Conservation (phyloP, 2,797 vertebrate species). For the Tolypeutes matacus region DNA sequence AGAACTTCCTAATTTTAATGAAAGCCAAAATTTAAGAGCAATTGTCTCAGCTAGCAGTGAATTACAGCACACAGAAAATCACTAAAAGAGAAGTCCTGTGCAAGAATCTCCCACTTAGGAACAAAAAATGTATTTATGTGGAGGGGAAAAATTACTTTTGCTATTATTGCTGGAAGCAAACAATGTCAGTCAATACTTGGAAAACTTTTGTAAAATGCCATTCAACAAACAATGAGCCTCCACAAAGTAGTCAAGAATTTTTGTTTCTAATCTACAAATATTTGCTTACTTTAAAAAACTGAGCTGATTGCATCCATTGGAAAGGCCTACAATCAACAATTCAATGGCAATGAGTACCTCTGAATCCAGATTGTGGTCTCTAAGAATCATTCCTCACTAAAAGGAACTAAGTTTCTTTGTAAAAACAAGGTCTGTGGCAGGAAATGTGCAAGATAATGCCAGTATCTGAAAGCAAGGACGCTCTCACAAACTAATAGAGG, state of each 20-base stretch:
- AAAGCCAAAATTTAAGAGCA: conserved; percentile 76
- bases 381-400: conserved; percentile 37
- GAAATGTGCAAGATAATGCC: neutral
- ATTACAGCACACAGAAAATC: conserved; percentile 76
- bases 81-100: conserved; percentile 63
- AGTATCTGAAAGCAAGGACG: neutral
- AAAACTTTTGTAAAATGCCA: conserved; percentile 73
- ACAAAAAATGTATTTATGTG: conserved; percentile 75
- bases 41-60: conserved; percentile 76
- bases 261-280: conserved; percentile 60
- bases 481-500: neutral
- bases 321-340: conserved; percentile 27
- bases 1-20: conserved; percentile 30
- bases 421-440: neutral
- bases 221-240: conserved; percentile 36
- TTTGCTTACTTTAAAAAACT: conserved; percentile 43
- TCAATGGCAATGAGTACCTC: neutral
- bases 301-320: neutral
- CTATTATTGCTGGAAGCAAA: conserved; percentile 71
- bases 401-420: neutral
- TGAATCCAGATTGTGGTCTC: neutral
- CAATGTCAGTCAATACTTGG: conserved; percentile 61
- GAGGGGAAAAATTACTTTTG: conserved; percentile 71
- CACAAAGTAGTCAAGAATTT: conserved; percentile 44
- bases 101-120: conserved; percentile 79